A percentile compares a stretch with the other conserved stretches of the same genome.
Conservation (phyloP, 2,797 vertebrate species). For the Pogoniulus pusillus region DNA sequence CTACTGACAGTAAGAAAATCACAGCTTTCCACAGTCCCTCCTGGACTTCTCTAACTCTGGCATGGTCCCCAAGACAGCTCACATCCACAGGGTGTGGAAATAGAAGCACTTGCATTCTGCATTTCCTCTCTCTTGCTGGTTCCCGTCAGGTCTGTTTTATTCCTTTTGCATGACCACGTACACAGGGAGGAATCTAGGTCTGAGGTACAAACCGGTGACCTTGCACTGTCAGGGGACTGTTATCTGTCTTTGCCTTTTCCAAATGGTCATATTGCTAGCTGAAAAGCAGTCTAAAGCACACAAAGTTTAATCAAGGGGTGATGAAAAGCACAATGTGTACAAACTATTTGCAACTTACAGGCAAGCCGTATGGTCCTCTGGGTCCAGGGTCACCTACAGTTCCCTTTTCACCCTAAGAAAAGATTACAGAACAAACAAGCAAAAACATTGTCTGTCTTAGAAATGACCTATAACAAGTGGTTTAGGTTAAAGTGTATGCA, state of each 20-base stretch:
- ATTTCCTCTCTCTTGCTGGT: neutral
- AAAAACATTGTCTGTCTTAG: neutral
- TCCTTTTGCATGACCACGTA: neutral
- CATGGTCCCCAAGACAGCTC: neutral
- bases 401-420: slow-evolving; percentile 91
- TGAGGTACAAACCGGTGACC: neutral
- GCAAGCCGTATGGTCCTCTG: slow-evolving; percentile 94
- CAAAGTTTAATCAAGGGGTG: slow-evolving; percentile 18
- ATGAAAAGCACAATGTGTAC: neutral
- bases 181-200: neutral
- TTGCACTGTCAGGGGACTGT: neutral
- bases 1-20: neutral
- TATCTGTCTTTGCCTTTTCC: neutral
- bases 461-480: neutral
- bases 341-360: slow-evolving; percentile 82
- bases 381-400: slow-evolving; percentile 89
- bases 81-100: neutral
- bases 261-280: neutral
- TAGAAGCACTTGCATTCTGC: neutral
- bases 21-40: neutral
- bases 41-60: neutral
- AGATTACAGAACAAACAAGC: slow-evolving; percentile 37
- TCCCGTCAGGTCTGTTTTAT: neutral
- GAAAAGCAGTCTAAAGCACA: slow-evolving; percentile 32
- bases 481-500: neutral